A percentile compares a stretch with the other conserved stretches of the same genome.
Evolutionary conservation across 2,888 invertebrate species (phyloP).

Genomic region (Erynnis tages): DNA sequence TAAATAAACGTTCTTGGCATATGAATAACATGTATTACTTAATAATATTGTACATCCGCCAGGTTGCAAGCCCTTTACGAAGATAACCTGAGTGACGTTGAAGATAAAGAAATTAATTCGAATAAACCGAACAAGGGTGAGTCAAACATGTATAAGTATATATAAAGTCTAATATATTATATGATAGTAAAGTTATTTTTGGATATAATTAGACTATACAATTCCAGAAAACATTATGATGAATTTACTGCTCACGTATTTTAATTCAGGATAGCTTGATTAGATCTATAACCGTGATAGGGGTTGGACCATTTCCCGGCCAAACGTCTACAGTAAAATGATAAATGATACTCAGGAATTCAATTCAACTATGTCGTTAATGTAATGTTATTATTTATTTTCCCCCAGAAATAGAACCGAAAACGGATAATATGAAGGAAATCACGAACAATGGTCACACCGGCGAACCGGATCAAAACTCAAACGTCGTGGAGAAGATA

Average conservation of each 20-base stretch:
- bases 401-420: slow-evolving; percentile 42
- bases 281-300: too few relatives aligned
- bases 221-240: too few relatives aligned
- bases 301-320: too few relatives aligned
- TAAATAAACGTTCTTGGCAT: too few relatives aligned
- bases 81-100: slow-evolving; percentile 58
- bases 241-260: too few relatives aligned
- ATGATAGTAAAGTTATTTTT: too few relatives aligned
- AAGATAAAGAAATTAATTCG: slow-evolving; percentile 64
- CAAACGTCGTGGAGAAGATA: slow-evolving; percentile 67
- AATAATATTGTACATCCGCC: background rate
- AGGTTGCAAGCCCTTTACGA: slow-evolving; percentile 71
- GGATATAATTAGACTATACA: too few relatives aligned
- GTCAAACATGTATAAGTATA: background rate
- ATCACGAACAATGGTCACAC: slow-evolving; percentile 58
- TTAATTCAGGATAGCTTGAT: too few relatives aligned
- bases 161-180: background rate
- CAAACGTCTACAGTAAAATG: too few relatives aligned
- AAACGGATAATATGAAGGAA: slow-evolving; percentile 44
- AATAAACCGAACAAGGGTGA: slow-evolving; percentile 23
- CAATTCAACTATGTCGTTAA: background rate
- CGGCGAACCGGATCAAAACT: slow-evolving; percentile 66
- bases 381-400: too few relatives aligned
- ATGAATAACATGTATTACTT: too few relatives aligned
- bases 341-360: too few relatives aligned